Base-by-base conservation (phyloP, 1,140 invertebrate genomes). In the Papilio glaucus region DNA sequence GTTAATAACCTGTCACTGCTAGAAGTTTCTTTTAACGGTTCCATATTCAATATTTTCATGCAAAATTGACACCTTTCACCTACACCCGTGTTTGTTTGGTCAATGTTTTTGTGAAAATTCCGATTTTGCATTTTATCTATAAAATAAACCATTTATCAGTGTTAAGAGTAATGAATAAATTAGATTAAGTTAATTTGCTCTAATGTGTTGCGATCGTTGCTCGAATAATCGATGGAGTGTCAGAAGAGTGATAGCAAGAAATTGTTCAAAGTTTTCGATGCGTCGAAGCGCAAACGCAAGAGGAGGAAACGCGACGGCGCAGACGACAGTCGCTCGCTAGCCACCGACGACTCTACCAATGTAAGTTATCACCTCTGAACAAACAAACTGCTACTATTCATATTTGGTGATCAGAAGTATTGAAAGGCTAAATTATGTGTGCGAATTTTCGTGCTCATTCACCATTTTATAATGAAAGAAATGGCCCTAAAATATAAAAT, bases 241-340 rank as follows among this genome's bases (percentile, higher is more conserved):
- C 83, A 90, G 79, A 67, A 83, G 75, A 86, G 85, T 76, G 89
- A 91, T 89, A 92, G 88, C 79, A 90, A 91, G 81, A 92, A 90
- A 89, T 77, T 92, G 78, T 85, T 87, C 71, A 88, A 91, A 88
- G 89, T 92, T 72, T 91, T 88, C 65, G 90, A 92, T 53, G 86
- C 87, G 15, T 82, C 90, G 0, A 89, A 89, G 81, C 85, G 84
- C 49, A 91, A 90, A 73, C 79, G 84, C 12, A 76, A 74, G 15
- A 83, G 84, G 62, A 89, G 87, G 72, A 90, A 87, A 76, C 81
- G 76, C 0, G 85, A 90, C 0, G 77, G 81, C 21, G 69, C 77
- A 6, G 87, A 90, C 53, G 85, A 89, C 62, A 76, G 75, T 42
- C 87, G 85, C 61, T 90, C 90, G 8, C 45, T 84, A 76, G 85